A percentile compares a stretch with the other conserved stretches of the same genome.
Conservation (phyloP, 2,797 vertebrate genomes). For the Merluccius polli region DNA sequence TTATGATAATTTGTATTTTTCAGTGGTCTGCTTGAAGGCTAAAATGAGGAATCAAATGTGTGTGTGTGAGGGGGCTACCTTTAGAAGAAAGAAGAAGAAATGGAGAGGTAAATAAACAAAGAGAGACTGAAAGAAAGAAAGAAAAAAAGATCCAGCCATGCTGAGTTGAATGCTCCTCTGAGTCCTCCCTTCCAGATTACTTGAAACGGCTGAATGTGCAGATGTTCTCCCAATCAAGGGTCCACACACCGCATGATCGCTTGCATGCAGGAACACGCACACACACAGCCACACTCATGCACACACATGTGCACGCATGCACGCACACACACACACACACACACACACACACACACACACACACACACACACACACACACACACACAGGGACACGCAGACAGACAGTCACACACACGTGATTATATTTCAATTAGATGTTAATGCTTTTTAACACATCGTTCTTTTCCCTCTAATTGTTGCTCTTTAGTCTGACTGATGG, state of each 20-base stretch:
- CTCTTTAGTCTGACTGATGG: conserved; percentile 10
- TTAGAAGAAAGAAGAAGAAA: background rate
- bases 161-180: conserved; percentile 29
- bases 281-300: background rate
- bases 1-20: too few species aligned
- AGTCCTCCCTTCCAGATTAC: conserved; percentile 32
- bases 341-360: conserved; percentile 9
- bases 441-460: conserved; percentile 9
- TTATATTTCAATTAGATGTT: conserved; percentile 28
- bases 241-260: background rate
- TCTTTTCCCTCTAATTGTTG: conserved; percentile 11
- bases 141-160: conserved; percentile 3
- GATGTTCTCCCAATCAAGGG: conserved; percentile 25
- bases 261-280: background rate
- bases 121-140: conserved; percentile 1
- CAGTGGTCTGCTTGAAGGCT: background rate
- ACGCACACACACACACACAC: background rate
- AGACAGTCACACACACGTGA: background rate
- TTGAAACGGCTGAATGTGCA: conserved; percentile 26
- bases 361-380: background rate
- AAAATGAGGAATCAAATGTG: background rate
- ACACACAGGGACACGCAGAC: conserved; percentile 7
- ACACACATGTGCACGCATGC: conserved; percentile 10
- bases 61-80: background rate
- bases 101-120: background rate